phyloP scores from a whole-genome alignment of 2,888 invertebrate species.

The Agonopterix subpropinquella region DNA sequence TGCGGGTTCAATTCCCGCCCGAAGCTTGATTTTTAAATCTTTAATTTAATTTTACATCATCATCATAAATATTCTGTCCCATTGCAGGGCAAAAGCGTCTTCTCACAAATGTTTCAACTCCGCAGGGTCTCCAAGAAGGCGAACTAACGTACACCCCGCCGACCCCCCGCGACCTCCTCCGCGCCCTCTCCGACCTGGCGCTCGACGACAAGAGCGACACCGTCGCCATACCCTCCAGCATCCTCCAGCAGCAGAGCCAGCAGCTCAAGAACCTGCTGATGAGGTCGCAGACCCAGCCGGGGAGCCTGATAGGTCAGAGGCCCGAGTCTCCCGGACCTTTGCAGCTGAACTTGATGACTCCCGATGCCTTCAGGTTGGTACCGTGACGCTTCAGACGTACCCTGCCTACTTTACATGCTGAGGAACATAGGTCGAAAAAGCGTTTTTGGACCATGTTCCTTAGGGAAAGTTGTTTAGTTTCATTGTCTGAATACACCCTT shows the following conservation, averaged over 20 bases:
- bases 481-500: too few relatives aligned
- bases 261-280: conserved; percentile 67
- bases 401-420: too few relatives aligned
- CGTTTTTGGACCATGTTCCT: too few relatives aligned
- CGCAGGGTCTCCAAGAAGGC: conserved; percentile 90
- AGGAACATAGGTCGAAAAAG: too few relatives aligned
- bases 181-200: conserved; percentile 37
- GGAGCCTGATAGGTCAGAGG: conserved; percentile 47
- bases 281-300: conserved; percentile 33
- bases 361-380: conserved; percentile 83
- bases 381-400: too few relatives aligned
- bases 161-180: background rate
- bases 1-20: too few relatives aligned
- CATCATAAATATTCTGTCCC: too few relatives aligned
- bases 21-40: too few relatives aligned
- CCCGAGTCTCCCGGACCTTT: conserved; percentile 53
- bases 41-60: too few relatives aligned
- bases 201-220: conserved; percentile 39
- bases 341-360: conserved; percentile 86
- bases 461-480: too few relatives aligned
- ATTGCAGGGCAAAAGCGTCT: too few relatives aligned
- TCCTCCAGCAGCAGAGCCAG: conserved; percentile 68
- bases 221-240: conserved; percentile 33
- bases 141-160: conserved; percentile 79
- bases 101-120: background rate